Conservation (phyloP, 2,888 invertebrate species). For the Dynastes tityus region DNA sequence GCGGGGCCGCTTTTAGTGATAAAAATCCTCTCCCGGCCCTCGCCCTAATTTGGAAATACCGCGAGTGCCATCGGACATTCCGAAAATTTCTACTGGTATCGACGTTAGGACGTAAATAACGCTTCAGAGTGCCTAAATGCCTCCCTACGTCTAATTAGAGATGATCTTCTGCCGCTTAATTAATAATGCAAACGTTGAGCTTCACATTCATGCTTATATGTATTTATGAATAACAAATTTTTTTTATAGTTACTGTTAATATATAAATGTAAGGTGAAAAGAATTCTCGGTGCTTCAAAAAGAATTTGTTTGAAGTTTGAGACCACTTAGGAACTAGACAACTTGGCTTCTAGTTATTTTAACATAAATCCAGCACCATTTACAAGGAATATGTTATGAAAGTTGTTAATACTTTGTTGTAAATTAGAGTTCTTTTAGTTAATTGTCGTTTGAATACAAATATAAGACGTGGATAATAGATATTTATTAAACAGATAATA, state of each 20-base stretch:
- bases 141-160: constrained; percentile 28
- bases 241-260: neutral
- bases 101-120: constrained; percentile 35
- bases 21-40: constrained; percentile 53
- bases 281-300: neutral
- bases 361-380: too few relatives aligned
- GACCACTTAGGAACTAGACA: too few relatives aligned
- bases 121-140: constrained; percentile 15
- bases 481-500: too few relatives aligned
- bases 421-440: too few relatives aligned
- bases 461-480: too few relatives aligned
- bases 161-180: constrained; percentile 10
- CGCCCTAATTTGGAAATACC: constrained; percentile 58
- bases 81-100: constrained; percentile 42
- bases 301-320: constrained; percentile 15
- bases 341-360: too few relatives aligned
- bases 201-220: neutral
- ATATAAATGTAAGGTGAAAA: neutral
- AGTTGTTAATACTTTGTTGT: too few relatives aligned
- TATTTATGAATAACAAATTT: constrained; percentile 9
- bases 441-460: too few relatives aligned
- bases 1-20: constrained; percentile 49
- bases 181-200: constrained; percentile 10
- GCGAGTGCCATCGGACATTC: constrained; percentile 52
- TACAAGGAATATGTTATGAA: too few relatives aligned